Evolutionary conservation across 2,113 vertebrate genomes (phyloP).

Genomic region (Sula dactylatra): DNA sequence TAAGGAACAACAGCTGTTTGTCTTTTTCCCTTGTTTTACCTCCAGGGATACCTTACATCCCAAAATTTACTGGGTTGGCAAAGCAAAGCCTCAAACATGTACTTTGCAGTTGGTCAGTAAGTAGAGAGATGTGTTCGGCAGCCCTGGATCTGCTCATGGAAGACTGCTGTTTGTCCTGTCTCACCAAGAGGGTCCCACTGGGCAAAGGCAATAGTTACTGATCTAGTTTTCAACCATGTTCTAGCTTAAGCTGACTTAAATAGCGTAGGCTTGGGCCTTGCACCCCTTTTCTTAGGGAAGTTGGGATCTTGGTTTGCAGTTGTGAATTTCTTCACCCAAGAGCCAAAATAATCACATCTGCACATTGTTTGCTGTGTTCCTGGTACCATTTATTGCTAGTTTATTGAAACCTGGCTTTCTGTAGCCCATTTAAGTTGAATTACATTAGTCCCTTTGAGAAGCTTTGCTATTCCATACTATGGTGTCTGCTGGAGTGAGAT

Average conservation of each 20-base stretch:
- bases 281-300: neutral
- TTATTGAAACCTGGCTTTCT: neutral
- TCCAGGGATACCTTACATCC: neutral
- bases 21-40: neutral
- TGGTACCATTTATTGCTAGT: fast-evolving
- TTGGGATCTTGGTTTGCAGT: neutral
- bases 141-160: neutral
- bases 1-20: neutral
- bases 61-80: fast-evolving
- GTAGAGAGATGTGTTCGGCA: neutral
- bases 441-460: neutral
- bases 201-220: neutral
- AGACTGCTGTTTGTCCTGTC: neutral
- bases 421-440: neutral
- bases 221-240: neutral
- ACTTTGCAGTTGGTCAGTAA: neutral
- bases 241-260: too few species aligned
- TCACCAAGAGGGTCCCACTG: neutral
- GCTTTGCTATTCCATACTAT: fast-evolving
- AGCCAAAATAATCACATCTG: neutral
- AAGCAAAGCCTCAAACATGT: fast-evolving
- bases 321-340: neutral
- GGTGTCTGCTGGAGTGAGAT: neutral
- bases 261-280: neutral
- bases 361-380: fast-evolving